Percentiles rank a stretch among this genome's conserved stretches.
Evolutionary conservation across 2,797 vertebrate species (phyloP).

Genomic region (Cossypha caffra): DNA sequence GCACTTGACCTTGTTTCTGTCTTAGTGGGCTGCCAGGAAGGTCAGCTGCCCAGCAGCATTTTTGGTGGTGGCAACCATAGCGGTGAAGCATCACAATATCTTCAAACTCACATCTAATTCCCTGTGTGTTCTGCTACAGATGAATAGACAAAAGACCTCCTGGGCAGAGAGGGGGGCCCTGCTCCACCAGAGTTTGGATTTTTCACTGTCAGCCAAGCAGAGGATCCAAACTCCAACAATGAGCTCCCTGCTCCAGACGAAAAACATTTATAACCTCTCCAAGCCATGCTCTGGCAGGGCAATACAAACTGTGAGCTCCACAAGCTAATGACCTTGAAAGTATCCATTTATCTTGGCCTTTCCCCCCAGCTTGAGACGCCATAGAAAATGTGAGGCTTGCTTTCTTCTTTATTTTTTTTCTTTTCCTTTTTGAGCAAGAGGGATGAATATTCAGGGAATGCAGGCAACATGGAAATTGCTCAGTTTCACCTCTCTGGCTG

Average conservation of each 20-base stretch:
- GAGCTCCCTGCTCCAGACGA: conserved; percentile 66
- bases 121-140: conserved; percentile 21
- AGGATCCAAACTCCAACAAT: conserved; percentile 65
- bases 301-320: conserved; percentile 62
- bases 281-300: conserved; percentile 69
- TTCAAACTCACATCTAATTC: not conserved
- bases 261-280: conserved; percentile 75
- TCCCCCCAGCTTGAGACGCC: conserved; percentile 70
- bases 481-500: not conserved
- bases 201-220: conserved; percentile 71
- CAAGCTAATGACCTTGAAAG: conserved; percentile 79
- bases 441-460: conserved; percentile 30
- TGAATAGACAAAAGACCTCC: conserved; percentile 58
- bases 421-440: conserved; percentile 56
- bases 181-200: conserved; percentile 56
- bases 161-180: not conserved
- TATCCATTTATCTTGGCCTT: conserved; percentile 78
- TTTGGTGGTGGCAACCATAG: not conserved
- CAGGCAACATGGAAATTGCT: not conserved
- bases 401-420: conserved; percentile 57
- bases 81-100: not conserved
- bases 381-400: conserved; percentile 62
- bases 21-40: not conserved
- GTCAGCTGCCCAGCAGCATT: not conserved
- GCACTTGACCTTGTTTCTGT: not conserved